Evolutionary conservation across 2,797 vertebrate genomes (phyloP).

Genomic region (Microctenopoma lineatum): DNA sequence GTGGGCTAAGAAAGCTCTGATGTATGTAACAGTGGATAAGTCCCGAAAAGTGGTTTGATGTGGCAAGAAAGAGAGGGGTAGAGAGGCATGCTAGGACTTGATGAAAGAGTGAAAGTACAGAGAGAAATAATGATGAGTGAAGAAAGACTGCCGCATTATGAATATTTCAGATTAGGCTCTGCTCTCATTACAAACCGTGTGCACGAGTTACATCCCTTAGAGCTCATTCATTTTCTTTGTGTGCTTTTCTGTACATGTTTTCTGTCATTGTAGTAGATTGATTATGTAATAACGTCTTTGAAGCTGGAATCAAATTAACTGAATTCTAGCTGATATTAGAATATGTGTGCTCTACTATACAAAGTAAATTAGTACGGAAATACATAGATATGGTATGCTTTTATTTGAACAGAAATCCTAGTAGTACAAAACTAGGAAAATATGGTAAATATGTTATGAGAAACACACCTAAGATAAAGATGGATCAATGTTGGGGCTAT

Average conservation of each 20-base stretch:
- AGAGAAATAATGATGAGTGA: slow-evolving; percentile 38
- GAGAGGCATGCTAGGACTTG: not conserved
- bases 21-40: not conserved
- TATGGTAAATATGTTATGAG: too few species aligned
- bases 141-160: slow-evolving; percentile 60
- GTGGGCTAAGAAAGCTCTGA: not conserved
- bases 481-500: too few species aligned
- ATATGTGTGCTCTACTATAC: too few species aligned
- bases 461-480: too few species aligned
- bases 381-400: too few species aligned
- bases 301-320: not conserved
- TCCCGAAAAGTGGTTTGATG: not conserved
- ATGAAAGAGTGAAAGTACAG: slow-evolving; percentile 29
- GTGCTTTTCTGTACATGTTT: not conserved
- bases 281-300: not conserved
- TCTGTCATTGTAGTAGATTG: not conserved
- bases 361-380: too few species aligned
- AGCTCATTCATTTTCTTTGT: not conserved
- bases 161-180: slow-evolving; percentile 63
- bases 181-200: slow-evolving; percentile 11
- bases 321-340: not conserved
- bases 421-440: too few species aligned
- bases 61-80: not conserved
- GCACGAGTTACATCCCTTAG: not conserved
- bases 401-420: too few species aligned